Conservation (phyloP, 2,797 vertebrate species). For the Cossypha heuglini region DNA sequence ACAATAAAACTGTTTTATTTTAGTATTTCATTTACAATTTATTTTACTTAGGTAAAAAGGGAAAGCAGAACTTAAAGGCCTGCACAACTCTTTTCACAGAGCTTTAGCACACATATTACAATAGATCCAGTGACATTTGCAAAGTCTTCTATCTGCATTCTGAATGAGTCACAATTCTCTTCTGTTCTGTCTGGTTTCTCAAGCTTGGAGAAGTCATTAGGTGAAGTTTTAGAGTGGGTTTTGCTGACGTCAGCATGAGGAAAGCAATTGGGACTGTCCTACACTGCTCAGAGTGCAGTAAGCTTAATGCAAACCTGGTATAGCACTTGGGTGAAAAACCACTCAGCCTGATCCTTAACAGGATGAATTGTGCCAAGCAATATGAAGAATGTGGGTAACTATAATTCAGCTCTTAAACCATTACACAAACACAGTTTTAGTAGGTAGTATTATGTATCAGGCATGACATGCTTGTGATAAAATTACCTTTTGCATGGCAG, state of each 20-base stretch:
- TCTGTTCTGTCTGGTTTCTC: constrained; percentile 31
- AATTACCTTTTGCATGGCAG: background rate
- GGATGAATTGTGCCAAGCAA: background rate
- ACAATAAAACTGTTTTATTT: background rate
- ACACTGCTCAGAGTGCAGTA: background rate
- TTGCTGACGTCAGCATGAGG: constrained; percentile 25
- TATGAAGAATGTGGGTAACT: background rate
- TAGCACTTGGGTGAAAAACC: background rate
- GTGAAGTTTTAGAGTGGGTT: constrained; percentile 56
- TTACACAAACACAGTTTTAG: background rate
- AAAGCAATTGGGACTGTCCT: background rate
- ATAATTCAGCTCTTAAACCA: background rate
- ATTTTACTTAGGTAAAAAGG: background rate
- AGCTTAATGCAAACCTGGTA: background rate
- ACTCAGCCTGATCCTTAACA: background rate
- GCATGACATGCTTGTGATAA: background rate
- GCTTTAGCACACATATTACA: background rate
- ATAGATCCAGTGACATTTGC: background rate
- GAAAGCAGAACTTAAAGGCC: background rate
- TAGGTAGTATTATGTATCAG: background rate
- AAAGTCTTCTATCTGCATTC: background rate
- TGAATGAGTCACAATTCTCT: constrained; percentile 55
- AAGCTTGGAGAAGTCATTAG: constrained; percentile 55
- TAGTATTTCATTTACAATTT: background rate
- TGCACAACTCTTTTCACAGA: background rate